Conservation (phyloP, 2,113 vertebrate species). For the Phycodurus eques region DNA sequence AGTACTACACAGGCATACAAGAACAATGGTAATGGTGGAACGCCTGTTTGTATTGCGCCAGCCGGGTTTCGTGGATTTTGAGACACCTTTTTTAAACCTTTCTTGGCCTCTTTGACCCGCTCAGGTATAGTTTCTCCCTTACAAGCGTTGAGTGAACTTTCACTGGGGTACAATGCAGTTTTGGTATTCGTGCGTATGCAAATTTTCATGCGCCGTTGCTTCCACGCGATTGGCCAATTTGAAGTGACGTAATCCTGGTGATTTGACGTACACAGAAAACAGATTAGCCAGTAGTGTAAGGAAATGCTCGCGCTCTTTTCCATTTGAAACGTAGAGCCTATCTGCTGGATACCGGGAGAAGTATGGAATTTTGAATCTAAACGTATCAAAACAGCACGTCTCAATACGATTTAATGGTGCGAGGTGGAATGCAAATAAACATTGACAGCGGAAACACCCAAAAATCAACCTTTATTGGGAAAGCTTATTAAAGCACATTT, state of each 20-base stretch:
- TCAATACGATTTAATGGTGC: neutral
- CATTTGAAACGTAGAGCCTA: neutral
- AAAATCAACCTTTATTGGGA: neutral
- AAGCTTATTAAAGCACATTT: neutral
- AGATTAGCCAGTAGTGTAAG: neutral
- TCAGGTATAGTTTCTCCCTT: neutral
- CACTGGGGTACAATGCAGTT: accelerated
- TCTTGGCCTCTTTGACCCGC: neutral
- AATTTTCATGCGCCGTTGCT: neutral
- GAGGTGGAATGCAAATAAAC: neutral
- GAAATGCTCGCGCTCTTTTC: neutral
- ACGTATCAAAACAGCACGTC: neutral
- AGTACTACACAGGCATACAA: constrained; percentile 56
- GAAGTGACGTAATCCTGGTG: neutral
- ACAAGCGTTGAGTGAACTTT: no score
- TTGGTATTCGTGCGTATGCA: neutral
- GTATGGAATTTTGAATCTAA: neutral
- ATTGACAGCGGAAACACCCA: neutral
- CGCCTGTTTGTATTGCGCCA: constrained; percentile 71
- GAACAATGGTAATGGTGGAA: constrained; percentile 65
- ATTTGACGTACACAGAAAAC: neutral
- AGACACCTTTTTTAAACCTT: neutral
- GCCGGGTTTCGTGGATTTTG: constrained; percentile 7
- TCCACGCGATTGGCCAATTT: neutral
- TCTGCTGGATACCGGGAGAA: neutral